Evolutionary conservation across 2,888 invertebrate species (phyloP).

Genomic region (Dendrolimus houi): DNA sequence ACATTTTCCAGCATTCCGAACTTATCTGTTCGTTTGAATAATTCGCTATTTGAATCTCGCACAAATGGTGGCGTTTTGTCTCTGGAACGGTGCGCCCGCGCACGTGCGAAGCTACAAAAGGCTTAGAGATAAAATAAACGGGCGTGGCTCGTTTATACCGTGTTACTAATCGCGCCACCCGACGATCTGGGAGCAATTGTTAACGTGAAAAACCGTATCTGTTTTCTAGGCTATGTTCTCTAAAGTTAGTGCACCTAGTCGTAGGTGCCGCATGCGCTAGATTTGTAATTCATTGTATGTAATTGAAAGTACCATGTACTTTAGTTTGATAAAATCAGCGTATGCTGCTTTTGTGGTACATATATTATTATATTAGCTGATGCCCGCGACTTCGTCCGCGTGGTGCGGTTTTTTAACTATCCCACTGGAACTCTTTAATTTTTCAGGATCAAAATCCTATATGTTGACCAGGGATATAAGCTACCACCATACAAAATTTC

Average conservation of each 20-base stretch:
- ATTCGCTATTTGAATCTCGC: neutral
- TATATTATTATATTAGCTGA: too few relatives aligned
- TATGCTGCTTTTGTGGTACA: too few relatives aligned
- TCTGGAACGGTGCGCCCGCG: neutral
- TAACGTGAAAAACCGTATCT: neutral
- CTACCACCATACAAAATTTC: too few relatives aligned
- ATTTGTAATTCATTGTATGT: too few relatives aligned
- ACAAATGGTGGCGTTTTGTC: slow-evolving; percentile 1
- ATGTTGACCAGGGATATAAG: too few relatives aligned
- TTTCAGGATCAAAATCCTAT: too few relatives aligned
- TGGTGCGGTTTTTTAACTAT: too few relatives aligned
- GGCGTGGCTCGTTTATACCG: slow-evolving; percentile 15
- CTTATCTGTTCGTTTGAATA: neutral
- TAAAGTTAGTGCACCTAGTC: neutral
- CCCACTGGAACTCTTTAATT: too few relatives aligned
- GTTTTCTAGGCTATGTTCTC: neutral
- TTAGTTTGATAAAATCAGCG: too few relatives aligned
- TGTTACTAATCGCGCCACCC: slow-evolving; percentile 42
- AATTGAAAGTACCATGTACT: too few relatives aligned
- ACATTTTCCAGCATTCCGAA: neutral
- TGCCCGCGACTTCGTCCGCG: too few relatives aligned
- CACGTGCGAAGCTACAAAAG: slow-evolving; percentile 2
- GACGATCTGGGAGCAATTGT: slow-evolving; percentile 12
- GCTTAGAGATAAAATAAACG: neutral
- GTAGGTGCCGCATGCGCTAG: too few relatives aligned